A percentile compares a stretch with the other conserved stretches of the same genome.
These are phyloP conservation scores for Gandaritis pyraliata DNA, from an alignment of 2,888 invertebrate genomes.

Conservation along the genomic window DNA sequence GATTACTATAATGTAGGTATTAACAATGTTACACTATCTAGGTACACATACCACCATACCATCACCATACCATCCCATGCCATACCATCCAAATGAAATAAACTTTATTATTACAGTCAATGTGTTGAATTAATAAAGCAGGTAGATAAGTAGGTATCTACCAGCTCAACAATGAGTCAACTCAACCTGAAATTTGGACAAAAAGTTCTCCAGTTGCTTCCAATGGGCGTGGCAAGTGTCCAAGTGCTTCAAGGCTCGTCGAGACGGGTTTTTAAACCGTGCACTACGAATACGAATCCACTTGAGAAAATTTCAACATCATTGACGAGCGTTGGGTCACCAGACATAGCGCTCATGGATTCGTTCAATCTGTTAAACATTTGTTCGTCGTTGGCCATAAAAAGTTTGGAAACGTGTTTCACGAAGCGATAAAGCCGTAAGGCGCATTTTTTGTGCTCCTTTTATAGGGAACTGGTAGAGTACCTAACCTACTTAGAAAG, in stretches of 20 bases:
- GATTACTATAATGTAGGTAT: not conserved
- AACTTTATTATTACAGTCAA: not conserved
- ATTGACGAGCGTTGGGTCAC: constrained; percentile 56
- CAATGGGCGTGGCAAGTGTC: constrained; percentile 76
- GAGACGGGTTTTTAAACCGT: constrained; percentile 75
- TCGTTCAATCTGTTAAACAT: constrained; percentile 54
- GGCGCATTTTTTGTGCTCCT: constrained; percentile 27
- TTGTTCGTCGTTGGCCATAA: constrained; percentile 41
- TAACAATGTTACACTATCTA: constrained; percentile 13
- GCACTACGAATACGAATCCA: constrained; percentile 57
- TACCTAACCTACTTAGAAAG: constrained; percentile 22
- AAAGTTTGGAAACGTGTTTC: constrained; percentile 44
- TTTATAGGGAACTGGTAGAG: constrained; percentile 2
- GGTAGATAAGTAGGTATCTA: not conserved
- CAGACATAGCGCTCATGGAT: constrained; percentile 49
- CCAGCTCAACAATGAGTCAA: constrained; percentile 7
- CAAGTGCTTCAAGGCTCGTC: constrained; percentile 73
- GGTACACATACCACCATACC: no score
- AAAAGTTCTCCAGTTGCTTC: constrained; percentile 57
- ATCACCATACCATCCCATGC: not conserved
- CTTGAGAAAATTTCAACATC: constrained; percentile 73
- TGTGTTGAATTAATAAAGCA: no score
- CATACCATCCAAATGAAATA: not conserved
- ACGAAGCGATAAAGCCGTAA: constrained; percentile 36
- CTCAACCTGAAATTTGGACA: constrained; percentile 35